Evolutionary conservation across 1,140 invertebrate species (phyloP).

Genomic region (Babylonia areolata): DNA sequence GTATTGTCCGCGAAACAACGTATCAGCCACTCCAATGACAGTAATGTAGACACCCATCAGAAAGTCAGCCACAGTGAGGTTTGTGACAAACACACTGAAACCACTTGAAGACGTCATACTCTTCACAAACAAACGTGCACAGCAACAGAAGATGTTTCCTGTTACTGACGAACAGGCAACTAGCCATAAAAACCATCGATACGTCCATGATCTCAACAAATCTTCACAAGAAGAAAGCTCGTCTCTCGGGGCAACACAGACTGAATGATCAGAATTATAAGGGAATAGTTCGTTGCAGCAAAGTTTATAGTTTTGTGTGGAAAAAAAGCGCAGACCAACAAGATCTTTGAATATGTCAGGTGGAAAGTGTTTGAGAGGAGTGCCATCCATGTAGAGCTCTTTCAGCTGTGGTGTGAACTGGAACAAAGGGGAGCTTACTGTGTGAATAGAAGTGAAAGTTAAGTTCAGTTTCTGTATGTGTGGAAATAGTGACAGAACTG

Average conservation of each 20-base stretch:
- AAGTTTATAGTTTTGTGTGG: conserved; percentile 44
- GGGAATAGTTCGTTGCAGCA: conserved; percentile 49
- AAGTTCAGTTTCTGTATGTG: conserved; percentile 14
- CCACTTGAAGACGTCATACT: not conserved
- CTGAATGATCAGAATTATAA: not conserved
- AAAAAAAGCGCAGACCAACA: conserved; percentile 8
- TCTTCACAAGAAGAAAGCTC: conserved; percentile 57
- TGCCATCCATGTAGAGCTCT: not conserved
- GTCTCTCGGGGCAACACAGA: conserved; percentile 33
- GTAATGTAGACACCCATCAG: conserved; percentile 38
- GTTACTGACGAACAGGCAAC: conserved; percentile 42
- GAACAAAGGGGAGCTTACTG: not conserved
- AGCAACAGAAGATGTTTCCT: conserved; percentile 47
- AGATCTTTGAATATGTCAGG: not conserved
- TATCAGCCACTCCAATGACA: conserved; percentile 37
- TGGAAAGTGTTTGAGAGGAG: not conserved
- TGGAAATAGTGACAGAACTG: conserved; percentile 9
- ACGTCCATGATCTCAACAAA: conserved; percentile 41
- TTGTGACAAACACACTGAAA: conserved; percentile 53
- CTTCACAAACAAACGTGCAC: conserved; percentile 22
- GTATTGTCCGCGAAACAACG: conserved; percentile 53
- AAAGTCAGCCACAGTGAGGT: conserved; percentile 43
- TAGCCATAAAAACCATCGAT: conserved; percentile 48
- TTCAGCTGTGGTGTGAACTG: not conserved
- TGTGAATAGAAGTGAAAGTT: not conserved